Conservation (phyloP, 2,113 vertebrate species). For the Xenopus tropicalis region DNA sequence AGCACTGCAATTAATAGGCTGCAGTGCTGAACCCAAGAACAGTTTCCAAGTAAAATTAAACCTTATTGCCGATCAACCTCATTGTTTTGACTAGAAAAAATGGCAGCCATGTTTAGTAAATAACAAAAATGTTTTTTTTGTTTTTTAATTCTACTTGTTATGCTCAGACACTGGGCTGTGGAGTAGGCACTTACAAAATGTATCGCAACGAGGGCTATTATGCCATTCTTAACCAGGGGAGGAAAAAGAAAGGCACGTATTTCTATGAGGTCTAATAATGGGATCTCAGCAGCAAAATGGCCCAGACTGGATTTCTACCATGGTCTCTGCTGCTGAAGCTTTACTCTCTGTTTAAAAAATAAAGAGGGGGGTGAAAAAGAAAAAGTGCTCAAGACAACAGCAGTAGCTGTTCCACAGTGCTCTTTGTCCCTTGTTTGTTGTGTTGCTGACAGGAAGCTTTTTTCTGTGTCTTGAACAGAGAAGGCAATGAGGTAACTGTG, state of each 20-base stretch:
- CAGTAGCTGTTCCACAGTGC: slow-evolving; percentile 60
- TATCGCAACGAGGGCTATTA: slow-evolving; percentile 58
- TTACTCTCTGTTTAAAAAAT: slow-evolving; percentile 47
- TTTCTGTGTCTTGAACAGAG: slow-evolving; percentile 65
- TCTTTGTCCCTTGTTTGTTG: slow-evolving; percentile 62
- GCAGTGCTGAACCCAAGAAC: background rate
- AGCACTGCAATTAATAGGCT: background rate
- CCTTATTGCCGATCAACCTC: no score
- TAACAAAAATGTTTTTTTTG: background rate
- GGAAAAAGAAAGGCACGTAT: slow-evolving; percentile 60
- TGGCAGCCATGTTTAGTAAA: background rate
- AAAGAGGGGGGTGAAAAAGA: slow-evolving; percentile 1
- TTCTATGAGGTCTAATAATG: slow-evolving; percentile 66
- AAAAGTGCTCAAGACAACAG: slow-evolving; percentile 71
- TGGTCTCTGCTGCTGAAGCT: slow-evolving; percentile 68
- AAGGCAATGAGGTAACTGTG: slow-evolving; percentile 50
- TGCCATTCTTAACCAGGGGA: slow-evolving; percentile 70
- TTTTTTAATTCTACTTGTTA: background rate
- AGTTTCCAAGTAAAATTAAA: no score
- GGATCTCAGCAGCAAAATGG: slow-evolving; percentile 72
- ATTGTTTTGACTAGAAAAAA: background rate
- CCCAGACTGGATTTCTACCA: slow-evolving; percentile 56
- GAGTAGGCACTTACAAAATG: slow-evolving; percentile 74
- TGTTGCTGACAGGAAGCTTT: slow-evolving; percentile 70
- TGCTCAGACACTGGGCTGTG: slow-evolving; percentile 62